A percentile compares a stretch with the other conserved stretches of the same genome.
phyloP scores from a whole-genome alignment of 2,888 invertebrate genomes.

The Tetragonisca angustula region DNA sequence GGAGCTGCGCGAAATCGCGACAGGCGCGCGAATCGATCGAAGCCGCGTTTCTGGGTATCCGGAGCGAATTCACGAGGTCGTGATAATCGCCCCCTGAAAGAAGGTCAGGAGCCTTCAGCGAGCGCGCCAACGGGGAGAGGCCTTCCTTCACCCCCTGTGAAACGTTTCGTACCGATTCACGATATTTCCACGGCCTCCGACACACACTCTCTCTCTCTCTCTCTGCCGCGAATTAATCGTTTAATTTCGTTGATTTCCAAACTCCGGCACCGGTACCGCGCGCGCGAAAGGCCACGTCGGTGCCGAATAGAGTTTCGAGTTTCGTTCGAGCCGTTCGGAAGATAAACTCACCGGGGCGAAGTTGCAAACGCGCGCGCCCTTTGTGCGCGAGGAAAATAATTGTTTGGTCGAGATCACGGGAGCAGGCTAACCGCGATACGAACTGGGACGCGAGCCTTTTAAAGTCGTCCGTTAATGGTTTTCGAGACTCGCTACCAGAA shows the following conservation, averaged over 20 bases:
- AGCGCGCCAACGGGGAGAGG: neutral
- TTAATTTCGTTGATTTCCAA: constrained; percentile 13
- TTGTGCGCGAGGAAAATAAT: constrained; percentile 10
- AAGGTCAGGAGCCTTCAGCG: constrained; percentile 1
- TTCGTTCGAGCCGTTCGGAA: constrained; percentile 7
- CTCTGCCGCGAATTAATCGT: neutral
- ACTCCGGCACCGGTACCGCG: neutral
- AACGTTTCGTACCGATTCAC: neutral
- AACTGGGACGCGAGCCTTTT: constrained; percentile 35
- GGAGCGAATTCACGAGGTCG: constrained; percentile 14
- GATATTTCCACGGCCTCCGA: neutral
- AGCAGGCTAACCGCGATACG: neutral
- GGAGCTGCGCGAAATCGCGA: neutral
- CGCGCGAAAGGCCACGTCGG: neutral
- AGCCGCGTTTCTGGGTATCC: constrained; percentile 30
- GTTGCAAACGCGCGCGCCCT: neutral
- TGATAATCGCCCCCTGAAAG: constrained; percentile 7
- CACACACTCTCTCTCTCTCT: neutral
- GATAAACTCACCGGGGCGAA: neutral
- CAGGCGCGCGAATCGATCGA: constrained; percentile 11
- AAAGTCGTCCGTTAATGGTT: constrained; percentile 34
- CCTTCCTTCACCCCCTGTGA: neutral
- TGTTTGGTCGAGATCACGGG: constrained; percentile 21
- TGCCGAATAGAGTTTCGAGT: constrained; percentile 10
- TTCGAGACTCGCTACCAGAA: neutral